A percentile compares a stretch with the other conserved stretches of the same genome.
Evolutionary conservation across 2,797 vertebrate species (phyloP).

Genomic region (Chrosomus eos): DNA sequence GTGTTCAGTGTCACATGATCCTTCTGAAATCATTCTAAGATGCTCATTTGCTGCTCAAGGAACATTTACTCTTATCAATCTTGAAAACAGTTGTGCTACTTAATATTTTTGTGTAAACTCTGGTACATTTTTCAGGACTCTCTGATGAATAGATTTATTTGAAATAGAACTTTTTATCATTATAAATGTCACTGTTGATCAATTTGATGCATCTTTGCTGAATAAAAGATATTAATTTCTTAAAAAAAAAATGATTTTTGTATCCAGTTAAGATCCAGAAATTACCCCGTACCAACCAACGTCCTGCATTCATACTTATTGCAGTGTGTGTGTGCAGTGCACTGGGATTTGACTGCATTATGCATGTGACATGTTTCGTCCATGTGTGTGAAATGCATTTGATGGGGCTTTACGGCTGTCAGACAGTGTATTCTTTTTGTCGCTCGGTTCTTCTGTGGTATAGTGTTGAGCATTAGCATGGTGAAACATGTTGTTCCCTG

Average conservation of each 20-base stretch:
- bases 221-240: too few relatives aligned
- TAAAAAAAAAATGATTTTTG: background rate
- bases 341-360: conserved; percentile 29
- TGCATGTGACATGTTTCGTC: conserved; percentile 37
- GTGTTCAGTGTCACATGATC: background rate
- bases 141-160: background rate
- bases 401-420: conserved; percentile 36
- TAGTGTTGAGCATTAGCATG: conserved; percentile 45
- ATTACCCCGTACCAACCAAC: background rate
- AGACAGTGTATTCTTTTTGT: conserved; percentile 21
- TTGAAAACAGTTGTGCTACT: background rate
- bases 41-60: background rate
- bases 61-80: background rate
- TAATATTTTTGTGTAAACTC: background rate
- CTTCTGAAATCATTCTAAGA: background rate
- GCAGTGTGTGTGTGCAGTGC: background rate
- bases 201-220: background rate
- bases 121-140: background rate
- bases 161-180: background rate
- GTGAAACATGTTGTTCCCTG: conserved; percentile 37
- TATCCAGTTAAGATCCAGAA: background rate
- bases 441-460: conserved; percentile 6
- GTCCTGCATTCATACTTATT: conserved; percentile 1
- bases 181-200: background rate
- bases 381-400: conserved; percentile 46